phyloP scores from a whole-genome alignment of 2,888 invertebrate species.

The Lithophane ornitopus region DNA sequence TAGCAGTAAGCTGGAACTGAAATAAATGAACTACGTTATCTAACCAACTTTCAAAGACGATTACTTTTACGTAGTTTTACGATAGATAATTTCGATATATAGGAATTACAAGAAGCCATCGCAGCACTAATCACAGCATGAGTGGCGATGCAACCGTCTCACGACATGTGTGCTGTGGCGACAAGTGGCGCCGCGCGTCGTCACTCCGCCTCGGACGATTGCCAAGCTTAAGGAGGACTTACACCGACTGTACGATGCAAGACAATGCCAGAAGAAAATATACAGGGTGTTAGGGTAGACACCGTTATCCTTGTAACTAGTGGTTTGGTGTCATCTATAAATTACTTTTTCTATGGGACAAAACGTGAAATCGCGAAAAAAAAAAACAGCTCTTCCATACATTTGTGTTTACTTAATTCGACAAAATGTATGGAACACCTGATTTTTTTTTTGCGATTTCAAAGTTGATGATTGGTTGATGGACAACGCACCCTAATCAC shows the following conservation, averaged over 20 bases:
- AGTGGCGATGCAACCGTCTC: slow-evolving; percentile 65
- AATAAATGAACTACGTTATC: not conserved
- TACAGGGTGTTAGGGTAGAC: no score
- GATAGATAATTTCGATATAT: slow-evolving; percentile 44
- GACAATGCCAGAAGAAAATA: not conserved
- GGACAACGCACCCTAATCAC: not conserved
- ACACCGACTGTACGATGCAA: slow-evolving; percentile 16
- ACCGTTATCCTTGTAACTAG: no score
- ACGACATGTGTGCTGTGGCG: slow-evolving; percentile 74
- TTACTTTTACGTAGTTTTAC: not conserved
- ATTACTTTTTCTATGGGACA: no score
- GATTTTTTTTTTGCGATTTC: no score
- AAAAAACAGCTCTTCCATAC: no score
- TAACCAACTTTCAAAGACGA: not conserved
- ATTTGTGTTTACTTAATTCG: no score
- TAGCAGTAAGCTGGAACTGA: not conserved
- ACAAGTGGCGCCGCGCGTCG: slow-evolving; percentile 74
- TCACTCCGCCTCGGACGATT: slow-evolving; percentile 63
- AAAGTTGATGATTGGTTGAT: not conserved
- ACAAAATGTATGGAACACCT: no score
- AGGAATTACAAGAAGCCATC: slow-evolving; percentile 17
- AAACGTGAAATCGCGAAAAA: no score
- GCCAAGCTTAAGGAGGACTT: slow-evolving; percentile 58
- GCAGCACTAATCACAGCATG: slow-evolving; percentile 62
- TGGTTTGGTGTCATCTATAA: no score